Base-by-base conservation (phyloP, 2,888 invertebrate species). In the Hoplodrina blanda region DNA sequence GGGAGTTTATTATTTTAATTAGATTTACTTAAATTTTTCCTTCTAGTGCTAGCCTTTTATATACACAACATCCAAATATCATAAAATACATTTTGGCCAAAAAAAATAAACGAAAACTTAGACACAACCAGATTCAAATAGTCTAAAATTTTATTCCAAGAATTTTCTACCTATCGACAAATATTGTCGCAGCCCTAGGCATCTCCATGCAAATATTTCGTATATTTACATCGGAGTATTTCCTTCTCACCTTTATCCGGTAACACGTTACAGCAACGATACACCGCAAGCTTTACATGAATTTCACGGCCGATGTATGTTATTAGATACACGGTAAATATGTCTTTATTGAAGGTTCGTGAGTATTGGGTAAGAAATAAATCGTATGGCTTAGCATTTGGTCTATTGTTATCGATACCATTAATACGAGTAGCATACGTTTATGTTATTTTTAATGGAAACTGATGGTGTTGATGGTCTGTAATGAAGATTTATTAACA, bases 211-310 rank as follows among this genome's bases (percentile, higher is more conserved):
- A 84, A 88, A 88, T 84, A 85, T 85, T 77, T 79, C 68, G 78
- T 71, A 78, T 74, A 82, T 84, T 83, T 85, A 81, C 81, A 82
- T 75, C 73, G 62, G 64, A 76, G 82, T 67, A 78, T 83, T 86
- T 85, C 83, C 82, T 85, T 82, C 83, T 69, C 84, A 87, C 86
- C 84, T 87, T 86, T 83, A 85, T 88, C 83, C 81, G 66, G 81
- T 83, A 85, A 85, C 80, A 76, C 81, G 80, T 81, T 81, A 85
- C 83, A 87, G 84, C 87, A 88, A 87, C 86, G 82, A 83, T 85
- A 86, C 81, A 83, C 84, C 80, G 74, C 76, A 75, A 66, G 85
- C 80, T 87, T 88, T 83, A 81, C 84, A 83, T 81, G 84, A 83
- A 86, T 88, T 89, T 87, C 80, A 84, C 82, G 85, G 81, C 81